Conservation (phyloP, 2,113 vertebrate genomes). For the Sinocyclocheilus grahami region DNA sequence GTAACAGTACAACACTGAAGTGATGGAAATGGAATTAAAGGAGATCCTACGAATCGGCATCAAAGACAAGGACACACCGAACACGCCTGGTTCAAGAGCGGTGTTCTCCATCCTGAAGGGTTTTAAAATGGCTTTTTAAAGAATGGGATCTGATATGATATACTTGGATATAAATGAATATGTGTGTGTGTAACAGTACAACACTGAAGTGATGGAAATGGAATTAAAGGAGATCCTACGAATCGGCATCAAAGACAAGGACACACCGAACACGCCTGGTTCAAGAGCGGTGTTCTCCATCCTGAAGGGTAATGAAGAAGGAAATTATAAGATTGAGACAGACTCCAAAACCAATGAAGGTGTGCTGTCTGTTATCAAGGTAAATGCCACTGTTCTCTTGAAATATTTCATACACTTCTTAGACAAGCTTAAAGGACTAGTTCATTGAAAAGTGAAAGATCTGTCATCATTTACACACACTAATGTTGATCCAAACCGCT, state of each 20-base stretch:
- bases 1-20: conserved; percentile 63
- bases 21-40: conserved; percentile 54
- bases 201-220: conserved; percentile 58
- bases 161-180: background rate
- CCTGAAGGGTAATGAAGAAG: conserved; percentile 71
- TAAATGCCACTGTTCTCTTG: conserved; percentile 54
- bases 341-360: conserved; percentile 82
- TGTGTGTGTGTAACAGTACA: conserved; percentile 62
- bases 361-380: conserved; percentile 79
- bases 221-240: conserved; percentile 52
- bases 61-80: conserved; percentile 72
- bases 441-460: no score
- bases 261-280: conserved; percentile 69
- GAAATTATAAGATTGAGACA: conserved; percentile 71
- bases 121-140: no score
- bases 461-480: background rate
- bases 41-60: conserved; percentile 70
- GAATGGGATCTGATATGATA: background rate
- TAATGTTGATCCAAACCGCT: background rate
- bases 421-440: no score
- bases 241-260: conserved; percentile 75
- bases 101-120: conserved; percentile 72
- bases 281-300: conserved; percentile 77
- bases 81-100: conserved; percentile 75
- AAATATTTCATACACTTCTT: background rate